Evolutionary conservation across 1,140 invertebrate genomes (phyloP), one percentile per base, ranked within the genome.

Genomic region (Drosophila bocqueti): DNA sequence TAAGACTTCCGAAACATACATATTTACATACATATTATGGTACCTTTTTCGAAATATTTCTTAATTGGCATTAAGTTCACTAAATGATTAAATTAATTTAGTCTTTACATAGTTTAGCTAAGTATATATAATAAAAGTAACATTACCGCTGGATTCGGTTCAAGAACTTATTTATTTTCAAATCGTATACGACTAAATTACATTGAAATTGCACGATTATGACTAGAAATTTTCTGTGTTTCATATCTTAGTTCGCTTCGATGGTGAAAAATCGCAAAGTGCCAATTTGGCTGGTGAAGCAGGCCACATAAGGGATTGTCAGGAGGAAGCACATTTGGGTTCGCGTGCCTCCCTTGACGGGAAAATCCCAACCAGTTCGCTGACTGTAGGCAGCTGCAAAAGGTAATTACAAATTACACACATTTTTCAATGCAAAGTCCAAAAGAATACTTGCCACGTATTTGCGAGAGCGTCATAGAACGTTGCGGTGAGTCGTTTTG

Each of bases 291-390:
- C 76, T 89, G 34, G 68, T 43, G 29, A 64, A 87, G 13, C 80
- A 77, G 15, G 76, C 62, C 10, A 89, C 36, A 59, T 58, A 75
- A 2, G 83, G 84, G n/a, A 77, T 50, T 9, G 68, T 68, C 18
- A 89, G 63, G 10, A 87, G 7, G n/a, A 78, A 89, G 36, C 55
- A 55, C 65, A 89, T 55, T 75, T 87, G 73, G 10, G 76, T 50
- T 10, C 74, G 59, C 16, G 84, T 76, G 29, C 82, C 59, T 8
- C 62, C 65, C 62, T 84, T 81, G 16, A 68, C 31, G 34, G 84
- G 84, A 59, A 87, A 87, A 24, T 52, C 54, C 38, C 71, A 47
- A 18, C 75, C 84, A 3, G 76, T 65, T 4, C 82, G 31, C 29
- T 66, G 47, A 16, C 16, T 54, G 18, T 87, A 87, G 11, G 31